phyloP scores from a whole-genome alignment of 35 echinoderm and acorn worm genomes.

The Apostichopus parvimensis region DNA sequence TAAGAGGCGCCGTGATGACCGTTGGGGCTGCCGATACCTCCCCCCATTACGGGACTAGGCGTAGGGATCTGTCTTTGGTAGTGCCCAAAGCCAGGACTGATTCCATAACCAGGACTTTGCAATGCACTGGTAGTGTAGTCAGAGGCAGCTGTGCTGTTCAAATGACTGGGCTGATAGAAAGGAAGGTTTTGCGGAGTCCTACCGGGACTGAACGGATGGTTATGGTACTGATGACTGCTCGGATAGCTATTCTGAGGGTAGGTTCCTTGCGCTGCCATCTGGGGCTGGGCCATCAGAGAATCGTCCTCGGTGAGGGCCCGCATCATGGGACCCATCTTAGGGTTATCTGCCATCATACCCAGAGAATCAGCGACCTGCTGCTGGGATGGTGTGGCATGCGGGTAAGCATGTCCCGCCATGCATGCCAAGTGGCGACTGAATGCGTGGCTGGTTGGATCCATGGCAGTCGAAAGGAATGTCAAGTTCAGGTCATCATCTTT shows the following conservation, averaged over 20 bases:
- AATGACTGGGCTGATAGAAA: conserved; percentile 58
- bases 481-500: background rate
- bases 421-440: conserved; percentile 53
- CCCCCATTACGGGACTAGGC: conserved; percentile 68
- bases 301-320: conserved; percentile 84
- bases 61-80: conserved; percentile 72
- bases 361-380: conserved; percentile 37
- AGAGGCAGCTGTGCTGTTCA: background rate
- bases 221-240: conserved; percentile 37
- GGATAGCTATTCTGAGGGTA: conserved; percentile 26
- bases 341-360: conserved; percentile 46
- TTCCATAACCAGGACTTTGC: conserved; percentile 51
- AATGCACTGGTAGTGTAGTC: conserved; percentile 27
- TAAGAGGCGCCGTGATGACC: conserved; percentile 59
- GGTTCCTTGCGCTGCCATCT: conserved; percentile 20
- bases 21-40: conserved; percentile 72
- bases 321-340: conserved; percentile 90
- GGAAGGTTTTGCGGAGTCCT: conserved; percentile 49
- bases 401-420: conserved; percentile 49
- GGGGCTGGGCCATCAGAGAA: conserved; percentile 14
- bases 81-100: conserved; percentile 41
- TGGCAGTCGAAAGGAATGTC: background rate
- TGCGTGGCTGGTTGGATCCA: conserved; percentile 47
- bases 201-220: conserved; percentile 60
- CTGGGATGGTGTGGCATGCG: conserved; percentile 1